phyloP scores from a whole-genome alignment of 2,797 vertebrate species.

The Eulemur albifrons region DNA sequence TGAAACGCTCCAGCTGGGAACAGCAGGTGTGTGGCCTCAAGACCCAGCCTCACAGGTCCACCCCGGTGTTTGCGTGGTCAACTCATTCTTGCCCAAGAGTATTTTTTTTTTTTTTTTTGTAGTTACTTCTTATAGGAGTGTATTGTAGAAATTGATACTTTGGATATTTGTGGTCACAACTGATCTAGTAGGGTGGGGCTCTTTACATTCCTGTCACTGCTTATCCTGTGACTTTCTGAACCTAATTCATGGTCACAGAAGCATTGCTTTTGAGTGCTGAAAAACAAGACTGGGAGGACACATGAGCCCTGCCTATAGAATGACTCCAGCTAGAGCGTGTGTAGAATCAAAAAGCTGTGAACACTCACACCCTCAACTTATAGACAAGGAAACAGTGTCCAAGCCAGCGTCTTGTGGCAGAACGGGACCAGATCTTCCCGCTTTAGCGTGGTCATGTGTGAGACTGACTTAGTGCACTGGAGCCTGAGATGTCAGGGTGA shows the following conservation, averaged over 20 bases:
- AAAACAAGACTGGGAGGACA: neutral
- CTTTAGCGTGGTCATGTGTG: neutral
- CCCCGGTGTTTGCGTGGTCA: neutral
- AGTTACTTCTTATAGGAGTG: neutral
- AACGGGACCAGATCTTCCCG: neutral
- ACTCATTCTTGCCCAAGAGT: neutral
- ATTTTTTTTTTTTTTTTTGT: neutral
- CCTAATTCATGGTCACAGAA: neutral
- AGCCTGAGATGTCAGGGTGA: neutral
- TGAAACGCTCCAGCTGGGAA: neutral
- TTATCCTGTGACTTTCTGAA: neutral
- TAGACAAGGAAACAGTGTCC: neutral
- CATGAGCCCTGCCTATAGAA: neutral
- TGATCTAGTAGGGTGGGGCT: neutral
- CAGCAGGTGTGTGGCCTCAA: neutral
- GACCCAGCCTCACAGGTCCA: neutral
- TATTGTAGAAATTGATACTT: neutral
- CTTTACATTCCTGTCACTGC: neutral
- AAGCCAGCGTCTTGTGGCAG: neutral
- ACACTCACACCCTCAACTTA: neutral
- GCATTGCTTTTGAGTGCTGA: conserved; percentile 4
- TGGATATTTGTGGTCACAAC: neutral
- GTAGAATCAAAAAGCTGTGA: neutral
- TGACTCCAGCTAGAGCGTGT: neutral
- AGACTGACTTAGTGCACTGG: neutral